Percentiles rank a stretch among this genome's conserved stretches.
Evolutionary conservation across 2,113 vertebrate species (phyloP).

Genomic region (Synchiropus splendidus): DNA sequence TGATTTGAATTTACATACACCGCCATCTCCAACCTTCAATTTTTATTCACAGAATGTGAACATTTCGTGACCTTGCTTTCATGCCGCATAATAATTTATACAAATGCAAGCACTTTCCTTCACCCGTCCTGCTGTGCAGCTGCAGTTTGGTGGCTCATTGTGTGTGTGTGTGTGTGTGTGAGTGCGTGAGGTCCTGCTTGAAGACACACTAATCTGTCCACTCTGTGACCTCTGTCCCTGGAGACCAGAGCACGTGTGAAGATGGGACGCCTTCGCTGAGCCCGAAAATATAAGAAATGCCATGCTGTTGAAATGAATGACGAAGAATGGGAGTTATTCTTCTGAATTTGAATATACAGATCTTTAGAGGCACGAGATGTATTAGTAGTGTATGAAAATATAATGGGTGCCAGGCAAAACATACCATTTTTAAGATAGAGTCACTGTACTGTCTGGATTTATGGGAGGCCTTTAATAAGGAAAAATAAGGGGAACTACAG

Average conservation of each 20-base stretch:
- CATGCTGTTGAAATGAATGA: too few relatives aligned
- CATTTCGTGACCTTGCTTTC: constrained; percentile 52
- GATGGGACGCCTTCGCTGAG: too few relatives aligned
- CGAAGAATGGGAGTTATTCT: too few relatives aligned
- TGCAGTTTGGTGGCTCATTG: constrained; percentile 42
- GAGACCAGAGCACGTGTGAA: constrained; percentile 13
- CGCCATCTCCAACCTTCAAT: constrained; percentile 22
- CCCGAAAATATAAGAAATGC: too few relatives aligned
- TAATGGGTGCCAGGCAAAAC: too few relatives aligned
- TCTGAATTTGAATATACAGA: too few relatives aligned
- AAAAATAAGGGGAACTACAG: too few relatives aligned
- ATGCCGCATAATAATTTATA: constrained; percentile 60
- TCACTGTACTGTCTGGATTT: too few relatives aligned
- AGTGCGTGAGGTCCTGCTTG: constrained; percentile 23
- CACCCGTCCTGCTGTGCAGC: constrained; percentile 25
- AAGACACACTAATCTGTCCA: constrained; percentile 19
- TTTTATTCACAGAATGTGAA: constrained; percentile 30
- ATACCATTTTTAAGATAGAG: too few relatives aligned
- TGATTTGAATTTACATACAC: constrained; percentile 38
- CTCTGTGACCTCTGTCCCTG: constrained; percentile 2
- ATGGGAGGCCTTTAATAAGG: too few relatives aligned
- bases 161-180: constrained; percentile 22
- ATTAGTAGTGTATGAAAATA: too few relatives aligned
- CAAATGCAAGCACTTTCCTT: constrained; percentile 55
- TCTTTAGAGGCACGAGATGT: too few relatives aligned